These are phyloP conservation scores for Polypterus senegalus DNA, from an alignment of 2,113 vertebrate species.

Conservation along the genomic window DNA sequence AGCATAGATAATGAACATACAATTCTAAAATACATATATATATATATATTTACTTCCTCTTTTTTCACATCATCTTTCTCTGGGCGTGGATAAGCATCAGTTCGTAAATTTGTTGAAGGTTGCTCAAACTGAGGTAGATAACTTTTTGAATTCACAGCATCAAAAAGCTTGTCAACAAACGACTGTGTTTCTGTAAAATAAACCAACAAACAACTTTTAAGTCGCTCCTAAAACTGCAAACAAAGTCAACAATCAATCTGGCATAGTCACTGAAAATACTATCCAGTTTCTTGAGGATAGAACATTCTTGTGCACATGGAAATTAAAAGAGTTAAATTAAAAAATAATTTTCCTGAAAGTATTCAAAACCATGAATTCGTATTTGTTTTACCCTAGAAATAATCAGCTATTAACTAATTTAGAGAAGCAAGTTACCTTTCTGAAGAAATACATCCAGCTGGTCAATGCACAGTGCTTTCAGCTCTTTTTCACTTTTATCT, in stretches of 20 bases:
- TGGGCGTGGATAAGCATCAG: slow-evolving; percentile 63
- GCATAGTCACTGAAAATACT: no score
- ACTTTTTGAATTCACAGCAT: slow-evolving; percentile 88
- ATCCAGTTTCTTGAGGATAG: no score
- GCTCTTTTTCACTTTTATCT: slow-evolving; percentile 91
- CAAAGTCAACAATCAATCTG: no score
- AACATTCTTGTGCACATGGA: rapidly evolving
- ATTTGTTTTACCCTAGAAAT: no score
- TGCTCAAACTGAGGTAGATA: slow-evolving; percentile 84
- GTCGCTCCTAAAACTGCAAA: not conserved
- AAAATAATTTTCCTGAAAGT: not conserved
- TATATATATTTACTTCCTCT: slow-evolving; percentile 51
- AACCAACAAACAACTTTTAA: not conserved
- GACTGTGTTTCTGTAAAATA: slow-evolving; percentile 75
- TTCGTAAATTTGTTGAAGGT: slow-evolving; percentile 50
- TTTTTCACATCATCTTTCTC: slow-evolving; percentile 89
- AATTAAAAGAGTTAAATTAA: not conserved
- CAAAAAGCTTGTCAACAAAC: slow-evolving; percentile 96
- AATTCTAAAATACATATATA: not conserved
- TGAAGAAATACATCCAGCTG: slow-evolving; percentile 98
- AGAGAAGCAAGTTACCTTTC: slow-evolving; percentile 59
- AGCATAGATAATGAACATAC: no score
- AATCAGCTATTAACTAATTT: slow-evolving; percentile 9
- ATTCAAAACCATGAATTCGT: slow-evolving; percentile 4
- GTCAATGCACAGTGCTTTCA: slow-evolving; percentile 94